These are phyloP conservation scores for Caenorhabditis sp. DNA, from an alignment of 2,888 invertebrate species.

Conservation along the genomic window DNA sequence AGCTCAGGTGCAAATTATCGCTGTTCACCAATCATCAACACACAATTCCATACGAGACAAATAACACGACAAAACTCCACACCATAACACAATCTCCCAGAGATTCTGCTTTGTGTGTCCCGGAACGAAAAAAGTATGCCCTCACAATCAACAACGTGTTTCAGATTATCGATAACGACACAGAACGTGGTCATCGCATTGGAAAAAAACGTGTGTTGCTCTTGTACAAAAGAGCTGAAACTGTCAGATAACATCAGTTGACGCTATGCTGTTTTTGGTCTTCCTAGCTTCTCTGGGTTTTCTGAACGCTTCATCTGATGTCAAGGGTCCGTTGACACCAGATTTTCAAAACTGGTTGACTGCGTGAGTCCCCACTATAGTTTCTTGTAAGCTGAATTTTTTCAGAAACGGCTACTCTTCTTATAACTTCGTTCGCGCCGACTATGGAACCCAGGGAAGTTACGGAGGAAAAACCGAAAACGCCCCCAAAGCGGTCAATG, in stretches of 20 bases:
- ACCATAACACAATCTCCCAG: neutral
- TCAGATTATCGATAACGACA: neutral
- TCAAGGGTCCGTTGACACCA: conserved; percentile 60
- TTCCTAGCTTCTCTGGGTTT: neutral
- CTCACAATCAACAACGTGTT: neutral
- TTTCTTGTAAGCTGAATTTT: neutral
- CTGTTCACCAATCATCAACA: no score
- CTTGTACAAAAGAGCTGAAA: neutral
- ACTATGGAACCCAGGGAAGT: conserved; percentile 71
- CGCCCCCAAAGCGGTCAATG: conserved; percentile 34
- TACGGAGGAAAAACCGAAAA: conserved; percentile 69
- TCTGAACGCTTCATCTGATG: conserved; percentile 21
- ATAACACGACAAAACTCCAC: no score
- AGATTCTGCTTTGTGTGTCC: neutral
- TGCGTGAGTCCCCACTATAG: conserved; percentile 1
- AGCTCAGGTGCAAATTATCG: no score
- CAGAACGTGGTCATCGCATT: neutral
- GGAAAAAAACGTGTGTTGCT: neutral
- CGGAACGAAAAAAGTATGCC: neutral
- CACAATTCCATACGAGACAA: no score
- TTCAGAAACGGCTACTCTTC: conserved; percentile 67
- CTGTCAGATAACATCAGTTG: neutral
- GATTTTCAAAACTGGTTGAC: conserved; percentile 66
- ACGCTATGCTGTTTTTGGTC: neutral
- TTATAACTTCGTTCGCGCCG: conserved; percentile 66